Percentiles rank a stretch among this genome's conserved stretches.
Conservation (phyloP, 2,113 vertebrate species). For the Eolophus roseicapilla region DNA sequence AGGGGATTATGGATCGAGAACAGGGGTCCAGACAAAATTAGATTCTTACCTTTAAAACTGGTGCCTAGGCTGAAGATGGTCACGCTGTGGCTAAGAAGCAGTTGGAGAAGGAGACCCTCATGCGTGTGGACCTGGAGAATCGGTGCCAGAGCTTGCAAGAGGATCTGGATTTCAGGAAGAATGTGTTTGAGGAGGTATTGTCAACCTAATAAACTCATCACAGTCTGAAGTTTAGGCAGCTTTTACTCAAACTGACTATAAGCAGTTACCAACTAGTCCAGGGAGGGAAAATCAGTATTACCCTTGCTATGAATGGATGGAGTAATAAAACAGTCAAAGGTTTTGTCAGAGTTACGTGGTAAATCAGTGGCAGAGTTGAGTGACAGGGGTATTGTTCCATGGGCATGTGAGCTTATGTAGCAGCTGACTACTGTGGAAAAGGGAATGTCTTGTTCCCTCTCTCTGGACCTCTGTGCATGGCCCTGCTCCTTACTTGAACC, state of each 20-base stretch:
- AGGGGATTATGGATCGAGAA: background rate
- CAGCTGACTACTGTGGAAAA: background rate
- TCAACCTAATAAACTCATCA: background rate
- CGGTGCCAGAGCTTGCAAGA: constrained; percentile 92
- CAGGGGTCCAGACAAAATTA: background rate
- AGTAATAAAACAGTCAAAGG: background rate
- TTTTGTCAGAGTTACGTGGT: background rate
- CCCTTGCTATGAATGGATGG: background rate
- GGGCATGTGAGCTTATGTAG: background rate
- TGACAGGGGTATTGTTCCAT: background rate
- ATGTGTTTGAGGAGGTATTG: constrained; percentile 92
- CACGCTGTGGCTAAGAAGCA: constrained; percentile 91
- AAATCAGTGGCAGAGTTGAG: background rate
- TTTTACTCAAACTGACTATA: background rate
- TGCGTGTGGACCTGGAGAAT: constrained; percentile 95
- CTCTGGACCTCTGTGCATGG: background rate
- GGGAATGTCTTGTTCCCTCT: background rate
- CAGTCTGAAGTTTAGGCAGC: background rate
- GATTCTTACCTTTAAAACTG: background rate
- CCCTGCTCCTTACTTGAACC: background rate
- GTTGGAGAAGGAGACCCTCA: constrained; percentile 91
- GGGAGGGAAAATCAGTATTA: background rate
- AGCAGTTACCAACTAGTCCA: background rate
- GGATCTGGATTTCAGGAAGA: constrained; percentile 94
- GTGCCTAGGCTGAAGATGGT: constrained; percentile 85